A percentile compares a stretch with the other conserved stretches of the same genome.
phyloP scores from a whole-genome alignment of 2,888 invertebrate species.

The Ophioninae sp. region DNA sequence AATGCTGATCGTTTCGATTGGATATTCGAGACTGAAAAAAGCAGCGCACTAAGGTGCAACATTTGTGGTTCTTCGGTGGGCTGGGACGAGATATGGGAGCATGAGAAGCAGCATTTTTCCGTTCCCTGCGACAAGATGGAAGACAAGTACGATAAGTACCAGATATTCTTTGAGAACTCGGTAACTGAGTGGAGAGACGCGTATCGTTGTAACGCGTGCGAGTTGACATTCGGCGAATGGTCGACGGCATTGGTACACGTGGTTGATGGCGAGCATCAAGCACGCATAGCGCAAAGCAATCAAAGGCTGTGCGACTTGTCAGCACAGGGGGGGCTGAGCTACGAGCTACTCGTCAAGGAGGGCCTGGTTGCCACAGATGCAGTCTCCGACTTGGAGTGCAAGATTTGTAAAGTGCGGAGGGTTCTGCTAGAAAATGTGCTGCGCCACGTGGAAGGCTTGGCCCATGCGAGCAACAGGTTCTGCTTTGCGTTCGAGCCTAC shows the following conservation, averaged over 20 bases:
- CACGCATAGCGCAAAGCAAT: not conserved
- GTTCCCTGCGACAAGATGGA: slow-evolving; percentile 20
- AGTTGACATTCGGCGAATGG: not conserved
- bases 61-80: not conserved
- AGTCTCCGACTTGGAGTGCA: not conserved
- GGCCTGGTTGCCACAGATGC: slow-evolving; percentile 1
- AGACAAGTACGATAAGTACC: slow-evolving; percentile 16
- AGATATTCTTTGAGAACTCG: slow-evolving; percentile 27
- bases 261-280: not conserved
- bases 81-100: not conserved
- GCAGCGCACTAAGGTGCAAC: not conserved
- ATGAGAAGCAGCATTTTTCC: not conserved
- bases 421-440: not conserved
- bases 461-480: not conserved
- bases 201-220: slow-evolving; percentile 11
- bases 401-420: not conserved
- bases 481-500: not conserved
- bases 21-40: not conserved
- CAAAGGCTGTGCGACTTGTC: not conserved
- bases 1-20: not conserved
- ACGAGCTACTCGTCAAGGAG: slow-evolving; percentile 13
- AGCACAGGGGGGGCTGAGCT: not conserved
- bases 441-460: slow-evolving; percentile 10
- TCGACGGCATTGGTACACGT: slow-evolving; percentile 15
- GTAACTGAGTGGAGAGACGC: not conserved